A percentile compares a stretch with the other conserved stretches of the same genome.
These are phyloP conservation scores for Vanessa atalanta DNA, from an alignment of 1,140 invertebrate species.

Conservation along the genomic window DNA sequence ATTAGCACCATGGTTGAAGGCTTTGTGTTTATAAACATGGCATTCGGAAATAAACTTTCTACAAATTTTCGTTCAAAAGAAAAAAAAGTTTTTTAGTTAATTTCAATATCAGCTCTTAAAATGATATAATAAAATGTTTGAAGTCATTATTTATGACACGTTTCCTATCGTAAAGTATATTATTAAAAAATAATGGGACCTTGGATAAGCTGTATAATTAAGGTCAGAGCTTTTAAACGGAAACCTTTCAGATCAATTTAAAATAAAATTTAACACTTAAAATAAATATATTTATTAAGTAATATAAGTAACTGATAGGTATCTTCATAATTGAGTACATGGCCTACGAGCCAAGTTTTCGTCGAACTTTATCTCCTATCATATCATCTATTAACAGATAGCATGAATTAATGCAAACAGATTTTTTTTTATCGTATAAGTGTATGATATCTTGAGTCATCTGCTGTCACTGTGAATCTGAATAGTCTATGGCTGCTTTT, in stretches of 20 bases:
- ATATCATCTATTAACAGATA: not conserved
- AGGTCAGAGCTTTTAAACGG: conserved; percentile 2
- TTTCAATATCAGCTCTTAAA: not conserved
- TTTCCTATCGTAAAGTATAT: conserved; percentile 15
- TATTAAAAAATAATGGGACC: conserved; percentile 24
- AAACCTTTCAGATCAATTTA: conserved; percentile 14
- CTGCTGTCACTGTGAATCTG: no score
- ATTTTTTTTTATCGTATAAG: no score
- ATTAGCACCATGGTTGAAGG: no score
- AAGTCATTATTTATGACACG: conserved; percentile 16
- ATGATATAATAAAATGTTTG: not conserved
- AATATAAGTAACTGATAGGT: not conserved
- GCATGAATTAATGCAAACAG: no score
- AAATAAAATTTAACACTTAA: not conserved
- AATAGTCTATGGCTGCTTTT: no score
- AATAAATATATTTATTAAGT: not conserved
- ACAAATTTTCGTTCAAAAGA: not conserved
- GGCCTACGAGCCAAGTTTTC: not conserved
- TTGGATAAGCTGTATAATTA: conserved; percentile 24
- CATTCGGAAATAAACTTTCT: not conserved
- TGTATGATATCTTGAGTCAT: no score
- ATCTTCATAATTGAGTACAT: not conserved
- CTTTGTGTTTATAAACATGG: no score
- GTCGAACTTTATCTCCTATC: not conserved
- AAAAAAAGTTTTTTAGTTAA: not conserved